Evolutionary conservation across 2,113 vertebrate species (phyloP).

Genomic region (Dendropsophus ebraccatus): DNA sequence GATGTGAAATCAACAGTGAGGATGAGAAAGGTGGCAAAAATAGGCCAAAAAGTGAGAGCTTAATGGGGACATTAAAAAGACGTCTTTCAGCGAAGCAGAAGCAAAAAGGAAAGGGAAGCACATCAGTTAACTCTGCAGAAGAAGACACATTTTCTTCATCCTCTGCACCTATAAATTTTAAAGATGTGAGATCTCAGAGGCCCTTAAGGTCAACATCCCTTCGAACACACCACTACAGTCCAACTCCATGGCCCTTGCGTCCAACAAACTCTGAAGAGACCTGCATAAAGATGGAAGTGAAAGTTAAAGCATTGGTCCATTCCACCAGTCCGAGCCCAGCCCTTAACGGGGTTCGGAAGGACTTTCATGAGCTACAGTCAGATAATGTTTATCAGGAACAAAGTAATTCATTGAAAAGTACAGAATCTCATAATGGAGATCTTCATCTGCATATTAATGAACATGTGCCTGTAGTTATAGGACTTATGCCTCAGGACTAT

Average conservation of each 20-base stretch:
- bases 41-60: conserved; percentile 88
- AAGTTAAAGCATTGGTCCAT: conserved; percentile 96
- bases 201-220: conserved; percentile 91
- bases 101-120: conserved; percentile 84
- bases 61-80: conserved; percentile 96
- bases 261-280: conserved; percentile 90
- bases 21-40: conserved; percentile 89
- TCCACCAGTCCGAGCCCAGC: conserved; percentile 88
- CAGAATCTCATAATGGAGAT: conserved; percentile 84
- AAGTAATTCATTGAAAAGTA: conserved; percentile 78
- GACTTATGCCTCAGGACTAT: conserved; percentile 97
- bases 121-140: conserved; percentile 80
- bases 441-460: conserved; percentile 91
- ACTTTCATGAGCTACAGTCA: conserved; percentile 88
- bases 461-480: conserved; percentile 95
- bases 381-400: conserved; percentile 85
- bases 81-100: conserved; percentile 96
- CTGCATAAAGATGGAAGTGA: conserved; percentile 95
- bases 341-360: conserved; percentile 90
- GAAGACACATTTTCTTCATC: conserved; percentile 92
- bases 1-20: conserved; percentile 84
- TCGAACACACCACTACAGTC: conserved; percentile 94
- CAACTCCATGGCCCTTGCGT: conserved; percentile 94
- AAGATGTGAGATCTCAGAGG: conserved; percentile 88
- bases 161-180: conserved; percentile 91